Base-by-base conservation (phyloP, 2,888 invertebrate genomes). In the Sarcophaga subvicina region DNA sequence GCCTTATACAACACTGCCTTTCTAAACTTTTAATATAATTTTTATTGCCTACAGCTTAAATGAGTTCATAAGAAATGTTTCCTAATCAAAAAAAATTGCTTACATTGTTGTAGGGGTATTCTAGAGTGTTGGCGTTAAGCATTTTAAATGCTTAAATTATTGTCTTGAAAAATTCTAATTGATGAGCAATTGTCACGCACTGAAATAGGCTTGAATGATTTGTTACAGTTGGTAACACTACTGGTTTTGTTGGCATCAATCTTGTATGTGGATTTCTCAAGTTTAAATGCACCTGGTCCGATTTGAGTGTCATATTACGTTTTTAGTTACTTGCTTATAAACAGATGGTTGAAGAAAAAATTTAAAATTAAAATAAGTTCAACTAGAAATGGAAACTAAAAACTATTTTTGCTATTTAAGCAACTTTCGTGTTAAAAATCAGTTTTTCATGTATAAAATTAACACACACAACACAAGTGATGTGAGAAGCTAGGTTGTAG, bases 231-330 rank as follows among this genome's bases (percentile, higher is more conserved):
- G 37, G 37, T 10, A 37, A 37, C 37, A 37, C 5, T 66, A 12
- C 20, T 64, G 37, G 17, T 70, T 79, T 25, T 20, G 20, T 17
- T 12, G 10, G 10, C 54, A 37, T 37, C 37, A 8, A 37, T 37
- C 12, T 45, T 37, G 4, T 49, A 59, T 37, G 8, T 5, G 4
- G 10, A 67, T 54, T 22, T 37, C 37, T 37, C 8, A 2, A 14
- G 45, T 59, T 73, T 67, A 27, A 47, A n/a, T 20, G 62, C 80
- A 80, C 22, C 66, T 72, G 72, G 59, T 80, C 12, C 69, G 47
- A 37, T 27, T 63, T 70, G 76, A 71, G 82, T 83, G 77, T 83
- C 82, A 83, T 77, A 71, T 83, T 83, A 66, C 82, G 72, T 83
- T 83, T 17, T 37, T 25, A 25, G 25, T 11, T 25, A 63, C 25